Evolutionary conservation across 1,140 invertebrate genomes (phyloP).

Genomic region (Phymastichus coffea): DNA sequence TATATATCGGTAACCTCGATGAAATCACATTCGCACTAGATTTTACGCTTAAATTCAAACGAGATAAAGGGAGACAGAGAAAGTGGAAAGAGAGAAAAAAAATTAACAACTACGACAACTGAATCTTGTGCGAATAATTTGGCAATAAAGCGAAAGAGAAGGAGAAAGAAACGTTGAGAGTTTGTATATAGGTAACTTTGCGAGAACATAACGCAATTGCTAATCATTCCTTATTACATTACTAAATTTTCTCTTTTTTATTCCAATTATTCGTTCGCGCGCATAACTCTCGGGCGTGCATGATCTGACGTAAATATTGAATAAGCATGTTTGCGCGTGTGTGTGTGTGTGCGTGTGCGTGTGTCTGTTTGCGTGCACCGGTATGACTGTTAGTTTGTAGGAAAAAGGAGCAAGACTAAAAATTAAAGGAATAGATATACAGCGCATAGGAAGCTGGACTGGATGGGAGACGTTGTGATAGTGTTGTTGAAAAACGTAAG

Average conservation of each 20-base stretch:
- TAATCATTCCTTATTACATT: too few relatives aligned
- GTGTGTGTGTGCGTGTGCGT: not conserved
- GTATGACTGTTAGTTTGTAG: too few relatives aligned
- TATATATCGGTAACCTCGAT: conserved; percentile 55
- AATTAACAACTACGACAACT: too few relatives aligned
- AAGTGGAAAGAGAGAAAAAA: too few relatives aligned
- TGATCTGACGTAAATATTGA: too few relatives aligned
- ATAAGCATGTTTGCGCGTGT: not conserved
- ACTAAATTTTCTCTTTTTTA: too few relatives aligned
- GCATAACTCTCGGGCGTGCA: too few relatives aligned
- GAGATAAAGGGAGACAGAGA: too few relatives aligned
- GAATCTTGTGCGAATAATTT: not conserved
- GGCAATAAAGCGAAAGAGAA: conserved; percentile 6
- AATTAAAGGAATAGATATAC: not conserved
- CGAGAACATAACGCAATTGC: too few relatives aligned
- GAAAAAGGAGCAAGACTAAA: too few relatives aligned
- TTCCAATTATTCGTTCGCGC: too few relatives aligned
- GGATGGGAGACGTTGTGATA: too few relatives aligned
- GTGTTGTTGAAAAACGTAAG: conserved; percentile 1
- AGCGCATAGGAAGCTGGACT: conserved; percentile 14
- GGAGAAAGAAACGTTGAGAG: not conserved
- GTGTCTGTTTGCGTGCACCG: not conserved
- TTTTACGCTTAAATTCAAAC: conserved; percentile 29
- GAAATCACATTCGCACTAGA: conserved; percentile 53
- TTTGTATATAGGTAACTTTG: conserved; percentile 2